Percentiles rank a stretch among this genome's conserved stretches.
These are phyloP conservation scores for Hydroisotoma schaefferi DNA, from an alignment of 2,888 invertebrate species.

Conservation along the genomic window DNA sequence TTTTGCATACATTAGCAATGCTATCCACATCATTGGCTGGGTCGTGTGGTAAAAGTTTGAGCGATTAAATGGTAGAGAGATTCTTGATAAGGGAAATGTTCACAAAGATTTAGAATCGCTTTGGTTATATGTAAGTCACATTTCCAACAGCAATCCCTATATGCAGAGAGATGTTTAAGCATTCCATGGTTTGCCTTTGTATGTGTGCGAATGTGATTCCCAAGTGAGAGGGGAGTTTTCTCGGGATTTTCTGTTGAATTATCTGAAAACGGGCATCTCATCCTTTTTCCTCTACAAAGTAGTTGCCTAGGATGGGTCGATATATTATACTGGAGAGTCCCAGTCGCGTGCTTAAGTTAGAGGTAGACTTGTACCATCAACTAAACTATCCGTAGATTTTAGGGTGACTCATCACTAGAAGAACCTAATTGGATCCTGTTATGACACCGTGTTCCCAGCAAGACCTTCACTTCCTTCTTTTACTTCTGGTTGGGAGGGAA, in stretches of 20 bases:
- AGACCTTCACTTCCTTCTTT: neutral
- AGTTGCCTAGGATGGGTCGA: constrained; percentile 15
- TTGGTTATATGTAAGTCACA: neutral
- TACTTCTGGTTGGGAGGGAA: too few relatives aligned
- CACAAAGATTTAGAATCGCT: constrained; percentile 3
- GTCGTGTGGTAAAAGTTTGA: neutral
- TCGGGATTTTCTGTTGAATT: constrained; percentile 24
- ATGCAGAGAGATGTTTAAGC: constrained; percentile 11
- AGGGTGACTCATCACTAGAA: constrained; percentile 37
- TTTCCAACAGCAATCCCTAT: neutral
- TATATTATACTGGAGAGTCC: constrained; percentile 16
- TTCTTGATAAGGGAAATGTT: neutral
- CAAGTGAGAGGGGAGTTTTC: constrained; percentile 26
- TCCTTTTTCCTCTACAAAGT: constrained; percentile 2
- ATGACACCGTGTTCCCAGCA: constrained; percentile 27
- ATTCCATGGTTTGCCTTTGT: constrained; percentile 7
- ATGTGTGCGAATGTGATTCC: constrained; percentile 24
- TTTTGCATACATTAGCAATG: constrained; percentile 14
- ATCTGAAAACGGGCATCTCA: constrained; percentile 12
- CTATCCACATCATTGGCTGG: neutral
- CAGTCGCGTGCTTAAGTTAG: constrained; percentile 7
- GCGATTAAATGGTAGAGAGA: neutral
- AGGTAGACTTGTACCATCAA: too few relatives aligned
- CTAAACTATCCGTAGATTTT: too few relatives aligned
- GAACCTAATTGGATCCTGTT: constrained; percentile 42